These are phyloP conservation scores for Crocallis elinguaria DNA, from an alignment of 2,888 invertebrate species.

Conservation along the genomic window DNA sequence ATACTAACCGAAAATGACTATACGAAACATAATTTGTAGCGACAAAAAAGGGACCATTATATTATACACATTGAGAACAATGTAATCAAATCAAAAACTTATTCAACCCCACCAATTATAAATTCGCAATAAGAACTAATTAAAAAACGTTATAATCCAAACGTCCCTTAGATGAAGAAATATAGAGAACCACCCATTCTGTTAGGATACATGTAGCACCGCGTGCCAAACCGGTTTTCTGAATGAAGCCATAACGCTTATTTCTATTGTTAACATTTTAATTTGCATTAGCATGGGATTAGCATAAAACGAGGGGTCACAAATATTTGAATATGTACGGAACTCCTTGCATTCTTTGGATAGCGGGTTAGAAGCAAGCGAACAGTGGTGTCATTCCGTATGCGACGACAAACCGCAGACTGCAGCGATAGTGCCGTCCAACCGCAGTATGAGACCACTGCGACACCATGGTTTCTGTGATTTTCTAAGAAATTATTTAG, in stretches of 20 bases:
- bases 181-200: conserved; percentile 11
- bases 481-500: too few relatives aligned
- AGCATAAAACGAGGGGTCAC: conserved; percentile 55
- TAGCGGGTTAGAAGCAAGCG: too few relatives aligned
- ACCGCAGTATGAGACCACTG: too few relatives aligned
- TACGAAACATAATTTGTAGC: too few relatives aligned
- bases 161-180: conserved; percentile 31
- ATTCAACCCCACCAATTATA: conserved; percentile 11
- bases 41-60: too few relatives aligned
- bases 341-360: conserved; percentile 50
- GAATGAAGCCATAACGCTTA: conserved; percentile 63
- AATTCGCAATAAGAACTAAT: conserved; percentile 35
- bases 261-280: conserved; percentile 77
- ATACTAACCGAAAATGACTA: too few relatives aligned
- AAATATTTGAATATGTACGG: conserved; percentile 41
- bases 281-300: conserved; percentile 69
- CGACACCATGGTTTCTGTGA: too few relatives aligned
- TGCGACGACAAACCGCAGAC: too few relatives aligned
- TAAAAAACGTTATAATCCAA: conserved; percentile 48
- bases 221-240: conserved; percentile 71
- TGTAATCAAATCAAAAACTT: not conserved
- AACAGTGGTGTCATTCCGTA: too few relatives aligned
- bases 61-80: too few relatives aligned
- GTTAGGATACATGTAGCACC: conserved; percentile 42
- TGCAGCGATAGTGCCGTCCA: too few relatives aligned